phyloP scores from a whole-genome alignment of 37 sponge, comb jelly and placozoan species.

The Haliclona indistincta region DNA sequence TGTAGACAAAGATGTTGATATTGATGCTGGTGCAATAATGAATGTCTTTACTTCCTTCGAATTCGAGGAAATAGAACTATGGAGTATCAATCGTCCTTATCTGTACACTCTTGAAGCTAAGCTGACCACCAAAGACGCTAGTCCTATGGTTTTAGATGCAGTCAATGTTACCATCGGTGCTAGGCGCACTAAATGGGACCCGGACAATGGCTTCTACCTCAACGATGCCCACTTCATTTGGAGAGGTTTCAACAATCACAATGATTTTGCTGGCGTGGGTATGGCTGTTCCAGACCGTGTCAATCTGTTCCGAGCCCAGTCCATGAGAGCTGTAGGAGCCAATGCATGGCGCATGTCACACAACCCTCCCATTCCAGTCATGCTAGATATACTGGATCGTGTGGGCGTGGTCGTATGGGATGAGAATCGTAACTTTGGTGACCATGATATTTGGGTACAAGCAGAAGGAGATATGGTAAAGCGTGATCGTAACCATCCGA shows the following conservation, averaged over 20 bases:
- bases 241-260: no score
- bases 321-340: constrained; percentile 55
- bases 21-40: constrained; percentile 9
- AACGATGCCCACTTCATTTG: constrained; percentile 40
- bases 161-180: constrained; percentile 26
- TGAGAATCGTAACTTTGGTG: constrained; percentile 55
- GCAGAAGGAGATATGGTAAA: constrained; percentile 44
- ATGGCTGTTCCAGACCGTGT: no score
- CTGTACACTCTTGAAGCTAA: constrained; percentile 19
- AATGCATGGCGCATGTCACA: constrained; percentile 69
- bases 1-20: background rate
- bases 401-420: constrained; percentile 59
- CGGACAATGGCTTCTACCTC: constrained; percentile 42
- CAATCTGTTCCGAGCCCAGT: constrained; percentile 44
- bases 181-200: constrained; percentile 37
- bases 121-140: constrained; percentile 4
- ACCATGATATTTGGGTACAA: constrained; percentile 34
- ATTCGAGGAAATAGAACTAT: constrained; percentile 27
- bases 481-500: constrained; percentile 69
- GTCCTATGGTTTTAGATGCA: constrained; percentile 5
- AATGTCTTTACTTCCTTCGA: background rate
- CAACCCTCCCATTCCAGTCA: constrained; percentile 50
- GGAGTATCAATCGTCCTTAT: constrained; percentile 47
- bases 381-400: constrained; percentile 50
- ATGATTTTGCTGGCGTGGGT: constrained; percentile 31